Evolutionary conservation across 2,797 vertebrate genomes (phyloP).

Genomic region (Gorsachius magnificus): DNA sequence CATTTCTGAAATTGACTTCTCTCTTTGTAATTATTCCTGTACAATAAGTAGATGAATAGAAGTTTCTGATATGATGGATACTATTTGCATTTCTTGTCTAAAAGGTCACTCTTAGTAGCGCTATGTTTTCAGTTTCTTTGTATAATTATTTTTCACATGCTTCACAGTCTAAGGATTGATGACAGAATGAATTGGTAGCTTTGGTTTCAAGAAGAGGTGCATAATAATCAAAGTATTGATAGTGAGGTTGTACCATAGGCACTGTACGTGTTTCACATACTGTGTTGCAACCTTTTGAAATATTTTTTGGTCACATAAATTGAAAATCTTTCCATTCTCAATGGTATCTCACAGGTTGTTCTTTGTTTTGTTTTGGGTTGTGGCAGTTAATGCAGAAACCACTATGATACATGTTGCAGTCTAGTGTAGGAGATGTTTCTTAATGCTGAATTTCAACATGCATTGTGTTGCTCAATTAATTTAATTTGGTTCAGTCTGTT

Average conservation of each 20-base stretch:
- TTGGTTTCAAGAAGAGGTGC: background rate
- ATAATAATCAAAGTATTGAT: background rate
- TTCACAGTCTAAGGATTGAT: background rate
- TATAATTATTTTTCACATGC: background rate
- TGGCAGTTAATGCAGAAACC: background rate
- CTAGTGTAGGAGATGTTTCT: background rate
- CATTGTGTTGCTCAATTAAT: background rate
- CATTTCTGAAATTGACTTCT: background rate
- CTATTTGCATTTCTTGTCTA: background rate
- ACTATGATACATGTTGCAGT: background rate
- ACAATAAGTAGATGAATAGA: background rate
- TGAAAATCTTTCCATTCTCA: background rate
- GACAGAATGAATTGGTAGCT: background rate
- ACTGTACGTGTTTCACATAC: background rate
- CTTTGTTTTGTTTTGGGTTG: background rate
- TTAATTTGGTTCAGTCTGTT: background rate
- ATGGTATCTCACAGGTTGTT: background rate
- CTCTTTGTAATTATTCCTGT: background rate
- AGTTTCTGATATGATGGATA: background rate
- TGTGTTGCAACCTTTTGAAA: background rate
- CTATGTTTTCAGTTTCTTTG: background rate
- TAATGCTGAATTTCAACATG: background rate
- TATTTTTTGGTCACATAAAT: background rate
- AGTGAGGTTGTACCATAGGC: background rate
- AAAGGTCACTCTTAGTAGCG: background rate